phyloP scores from a whole-genome alignment of 2,888 invertebrate species.

The Caenorhabditis panamensis region DNA sequence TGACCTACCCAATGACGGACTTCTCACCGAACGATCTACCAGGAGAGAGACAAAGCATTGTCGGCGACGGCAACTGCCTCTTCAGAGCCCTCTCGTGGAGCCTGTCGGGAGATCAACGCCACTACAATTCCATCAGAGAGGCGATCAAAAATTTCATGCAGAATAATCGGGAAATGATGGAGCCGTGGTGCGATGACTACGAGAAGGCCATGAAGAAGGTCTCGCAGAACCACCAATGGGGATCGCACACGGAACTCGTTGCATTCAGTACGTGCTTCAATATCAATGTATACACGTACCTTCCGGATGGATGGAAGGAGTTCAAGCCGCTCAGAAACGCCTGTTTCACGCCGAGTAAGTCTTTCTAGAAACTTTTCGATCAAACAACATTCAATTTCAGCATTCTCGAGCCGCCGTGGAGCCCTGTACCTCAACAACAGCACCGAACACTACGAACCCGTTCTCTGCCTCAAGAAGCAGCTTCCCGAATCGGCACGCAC shows the following conservation, averaged over 20 bases:
- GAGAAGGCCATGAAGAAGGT: not conserved
- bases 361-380: too few species aligned
- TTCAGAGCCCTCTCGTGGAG: conserved; percentile 38
- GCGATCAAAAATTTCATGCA: too few species aligned
- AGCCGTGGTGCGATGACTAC: too few species aligned
- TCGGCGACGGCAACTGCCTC: conserved; percentile 35
- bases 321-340: not conserved
- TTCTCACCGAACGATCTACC: conserved; percentile 8
- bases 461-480: not conserved
- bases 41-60: not conserved
- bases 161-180: not conserved
- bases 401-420: not conserved
- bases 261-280: conserved; percentile 14
- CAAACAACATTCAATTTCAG: too few species aligned
- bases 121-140: conserved; percentile 7
- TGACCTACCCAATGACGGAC: too few species aligned
- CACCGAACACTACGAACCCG: conserved; percentile 18
- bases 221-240: not conserved
- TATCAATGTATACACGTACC: conserved; percentile 22
- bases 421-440: conserved; percentile 20
- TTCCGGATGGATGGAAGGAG: conserved; percentile 1
- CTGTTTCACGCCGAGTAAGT: not conserved
- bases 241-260: conserved; percentile 6
- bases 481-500: not conserved
- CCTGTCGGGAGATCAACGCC: conserved; percentile 7